A percentile compares a stretch with the other conserved stretches of the same genome.
Conservation (phyloP, 2,113 vertebrate genomes). For the Gallinago media region DNA sequence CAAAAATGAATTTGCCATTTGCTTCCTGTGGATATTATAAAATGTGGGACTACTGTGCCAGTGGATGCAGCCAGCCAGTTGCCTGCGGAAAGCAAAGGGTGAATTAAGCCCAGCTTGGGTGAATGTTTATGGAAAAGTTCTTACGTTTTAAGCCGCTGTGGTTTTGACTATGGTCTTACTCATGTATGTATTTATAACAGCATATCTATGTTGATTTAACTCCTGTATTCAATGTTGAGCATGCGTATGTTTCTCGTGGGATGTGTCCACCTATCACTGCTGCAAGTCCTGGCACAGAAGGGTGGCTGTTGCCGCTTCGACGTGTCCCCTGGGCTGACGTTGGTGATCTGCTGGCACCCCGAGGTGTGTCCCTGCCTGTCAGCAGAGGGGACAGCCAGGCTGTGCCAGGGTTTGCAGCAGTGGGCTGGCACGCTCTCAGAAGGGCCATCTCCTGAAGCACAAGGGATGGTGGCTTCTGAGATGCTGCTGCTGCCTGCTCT, state of each 20-base stretch:
- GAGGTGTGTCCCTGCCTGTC: background rate
- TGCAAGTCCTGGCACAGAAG: background rate
- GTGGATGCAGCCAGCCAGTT: background rate
- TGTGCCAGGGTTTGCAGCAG: background rate
- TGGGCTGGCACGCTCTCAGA: background rate
- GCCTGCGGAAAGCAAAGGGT: background rate
- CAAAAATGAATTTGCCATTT: background rate
- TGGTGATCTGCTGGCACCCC: background rate
- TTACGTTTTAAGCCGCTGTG: background rate
- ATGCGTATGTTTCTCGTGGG: background rate
- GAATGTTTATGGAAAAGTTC: background rate
- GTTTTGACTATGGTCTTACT: background rate
- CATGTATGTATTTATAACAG: background rate
- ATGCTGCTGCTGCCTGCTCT: background rate
- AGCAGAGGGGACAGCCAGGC: background rate
- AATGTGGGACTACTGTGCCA: background rate
- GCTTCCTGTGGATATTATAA: background rate
- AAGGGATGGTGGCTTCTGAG: background rate
- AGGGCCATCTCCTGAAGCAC: background rate
- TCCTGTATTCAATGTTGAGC: rapidly evolving
- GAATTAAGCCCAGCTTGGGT: background rate
- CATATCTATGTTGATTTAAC: background rate
- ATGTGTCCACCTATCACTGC: rapidly evolving
- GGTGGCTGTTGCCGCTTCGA: background rate
- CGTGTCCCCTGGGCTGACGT: background rate